Evolutionary conservation across 2,113 vertebrate species (phyloP).

Genomic region (Sarotherodon lohbergeri): DNA sequence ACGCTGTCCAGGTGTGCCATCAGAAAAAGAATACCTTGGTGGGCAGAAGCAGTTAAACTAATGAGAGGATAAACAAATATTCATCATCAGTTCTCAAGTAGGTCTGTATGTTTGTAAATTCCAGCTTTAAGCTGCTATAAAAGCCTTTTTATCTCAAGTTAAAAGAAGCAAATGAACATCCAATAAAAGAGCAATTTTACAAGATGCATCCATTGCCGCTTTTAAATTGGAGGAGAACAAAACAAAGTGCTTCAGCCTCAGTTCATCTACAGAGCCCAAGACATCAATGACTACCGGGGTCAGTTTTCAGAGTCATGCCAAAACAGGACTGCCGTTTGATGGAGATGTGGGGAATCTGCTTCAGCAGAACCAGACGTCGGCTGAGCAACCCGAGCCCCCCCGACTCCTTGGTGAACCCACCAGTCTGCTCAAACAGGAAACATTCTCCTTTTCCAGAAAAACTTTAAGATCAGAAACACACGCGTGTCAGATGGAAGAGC

Average conservation of each 20-base stretch:
- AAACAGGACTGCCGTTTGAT: constrained; percentile 61
- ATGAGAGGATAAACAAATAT: neutral
- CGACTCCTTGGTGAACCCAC: constrained; percentile 65
- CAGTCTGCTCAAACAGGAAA: constrained; percentile 63
- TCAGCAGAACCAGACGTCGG: constrained; percentile 66
- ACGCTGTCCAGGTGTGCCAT: constrained; percentile 3
- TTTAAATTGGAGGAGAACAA: neutral
- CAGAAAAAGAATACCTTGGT: neutral
- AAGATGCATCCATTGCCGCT: neutral
- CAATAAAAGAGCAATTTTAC: neutral
- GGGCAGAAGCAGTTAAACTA: neutral
- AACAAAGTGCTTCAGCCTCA: neutral
- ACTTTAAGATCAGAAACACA: constrained; percentile 62
- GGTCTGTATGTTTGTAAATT: neutral
- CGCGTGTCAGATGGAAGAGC: constrained; percentile 30
- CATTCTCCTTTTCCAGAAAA: constrained; percentile 47
- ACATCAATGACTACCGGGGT: constrained; percentile 50
- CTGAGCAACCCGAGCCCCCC: constrained; percentile 56
- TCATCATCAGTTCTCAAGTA: neutral
- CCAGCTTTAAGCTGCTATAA: neutral
- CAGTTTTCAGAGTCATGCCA: constrained; percentile 63
- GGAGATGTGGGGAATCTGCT: constrained; percentile 64
- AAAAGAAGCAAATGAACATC: neutral
- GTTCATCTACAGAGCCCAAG: constrained; percentile 14
- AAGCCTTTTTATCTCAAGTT: neutral